Base-by-base conservation (phyloP, 2,888 invertebrate species). In the Stenolophus ochropezus region DNA sequence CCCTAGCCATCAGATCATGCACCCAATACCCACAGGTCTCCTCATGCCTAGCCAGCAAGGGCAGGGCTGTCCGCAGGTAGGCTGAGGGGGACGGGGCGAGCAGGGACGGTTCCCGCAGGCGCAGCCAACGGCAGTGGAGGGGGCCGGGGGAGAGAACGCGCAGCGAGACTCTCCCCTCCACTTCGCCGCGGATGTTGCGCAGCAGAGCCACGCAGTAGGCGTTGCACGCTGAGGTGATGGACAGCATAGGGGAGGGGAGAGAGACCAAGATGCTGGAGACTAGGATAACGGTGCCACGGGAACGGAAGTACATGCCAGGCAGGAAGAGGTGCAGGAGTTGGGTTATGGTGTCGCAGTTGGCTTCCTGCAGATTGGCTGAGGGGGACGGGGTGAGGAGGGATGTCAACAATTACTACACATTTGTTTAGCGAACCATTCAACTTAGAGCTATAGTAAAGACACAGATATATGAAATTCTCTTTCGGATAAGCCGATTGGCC, bases 51-150 rank as follows among this genome's bases (percentile, higher is more conserved):
- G 47, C 20, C 2, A 73, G 2, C 21, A 73, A 20, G 4, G 73
- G 73, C 18, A 73, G 8, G 4, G 73, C 73, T n/a, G 4, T 21
- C 5, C 49, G n/a, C 20, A 73, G 49, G n/a, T 73, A 73, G 1
- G 8, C 8, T 4, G n/a, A 47, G n/a, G 73, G 73, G 6, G 73
- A 20, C 21, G 73, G 73, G 14, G 73, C 73, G 2, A 73, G 16
- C 0, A 73, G 4, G 5, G 47, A 49, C 0, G 73, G 73, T n/a
- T 21, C 20, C 1, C 73, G 47, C n/a, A 73, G 47, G 0, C 49
- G 20, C 16, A 73, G 21, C 73, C 73, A 73, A 3, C 23, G 47
- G 4, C 47, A 47, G 1, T 73, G n/a, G n/a, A 73, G 49, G 6
- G 47, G 20, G 4, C 61, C 61, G 23, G 61, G 61, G n/a, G 25